Evolutionary conservation across 2,113 vertebrate genomes (phyloP).

Genomic region (Notarius quadriscutis): DNA sequence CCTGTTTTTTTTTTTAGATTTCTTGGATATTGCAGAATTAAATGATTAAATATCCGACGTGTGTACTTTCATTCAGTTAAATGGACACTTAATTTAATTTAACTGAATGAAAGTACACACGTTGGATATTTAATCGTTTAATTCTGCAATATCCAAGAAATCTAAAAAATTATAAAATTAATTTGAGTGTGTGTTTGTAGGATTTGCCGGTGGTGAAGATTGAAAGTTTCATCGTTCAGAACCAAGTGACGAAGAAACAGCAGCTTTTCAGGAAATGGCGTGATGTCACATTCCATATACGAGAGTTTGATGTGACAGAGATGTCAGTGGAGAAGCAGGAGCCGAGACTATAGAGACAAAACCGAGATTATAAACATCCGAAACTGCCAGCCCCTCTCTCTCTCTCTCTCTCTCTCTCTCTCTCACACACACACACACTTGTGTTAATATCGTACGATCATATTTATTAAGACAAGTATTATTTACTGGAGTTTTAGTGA

Average conservation of each 20-base stretch:
- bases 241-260: constrained; percentile 54
- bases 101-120: neutral
- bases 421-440: neutral
- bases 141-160: neutral
- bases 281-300: constrained; percentile 64
- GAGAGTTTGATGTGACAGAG: constrained; percentile 67
- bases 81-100: neutral
- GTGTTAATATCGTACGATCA: neutral
- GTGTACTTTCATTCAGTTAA: neutral
- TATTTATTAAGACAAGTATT: neutral
- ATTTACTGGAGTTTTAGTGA: neutral
- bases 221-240: constrained; percentile 72
- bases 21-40: neutral
- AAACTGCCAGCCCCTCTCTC: neutral
- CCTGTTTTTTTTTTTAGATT: neutral
- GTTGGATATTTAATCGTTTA: neutral
- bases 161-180: neutral
- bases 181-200: constrained; percentile 41
- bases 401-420: neutral
- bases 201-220: constrained; percentile 78
- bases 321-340: constrained; percentile 9
- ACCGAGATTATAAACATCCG: neutral
- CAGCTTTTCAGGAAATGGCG: constrained; percentile 69
- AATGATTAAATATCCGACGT: neutral
- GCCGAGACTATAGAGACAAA: neutral